Evolutionary conservation across 2,797 vertebrate genomes (phyloP).

Genomic region (Pelochelys cantorii): DNA sequence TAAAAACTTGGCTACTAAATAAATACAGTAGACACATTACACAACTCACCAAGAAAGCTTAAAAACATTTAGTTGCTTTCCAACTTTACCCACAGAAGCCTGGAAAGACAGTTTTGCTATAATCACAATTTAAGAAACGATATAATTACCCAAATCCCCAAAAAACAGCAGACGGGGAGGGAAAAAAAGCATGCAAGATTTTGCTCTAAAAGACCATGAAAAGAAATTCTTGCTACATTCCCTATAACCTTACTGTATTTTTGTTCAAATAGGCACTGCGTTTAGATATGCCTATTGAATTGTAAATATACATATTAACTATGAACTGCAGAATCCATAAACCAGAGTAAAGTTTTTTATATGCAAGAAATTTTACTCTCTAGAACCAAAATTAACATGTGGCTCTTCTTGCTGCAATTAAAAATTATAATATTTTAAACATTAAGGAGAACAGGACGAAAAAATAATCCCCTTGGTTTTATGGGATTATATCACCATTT

Average conservation of each 20-base stretch:
- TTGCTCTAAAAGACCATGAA: slow-evolving; percentile 62
- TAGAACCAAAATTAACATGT: slow-evolving; percentile 55
- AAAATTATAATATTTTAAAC: slow-evolving; percentile 63
- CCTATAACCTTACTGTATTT: slow-evolving; percentile 41
- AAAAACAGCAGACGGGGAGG: slow-evolving; percentile 37
- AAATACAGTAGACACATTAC: slow-evolving; percentile 47
- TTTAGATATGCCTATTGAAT: slow-evolving; percentile 57
- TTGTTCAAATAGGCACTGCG: slow-evolving; percentile 52
- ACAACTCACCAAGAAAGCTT: slow-evolving; percentile 56
- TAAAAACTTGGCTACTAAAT: slow-evolving; percentile 51
- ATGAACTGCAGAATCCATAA: slow-evolving; percentile 58
- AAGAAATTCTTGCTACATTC: slow-evolving; percentile 50
- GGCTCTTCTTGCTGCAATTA: slow-evolving; percentile 53
- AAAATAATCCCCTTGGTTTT: slow-evolving; percentile 60
- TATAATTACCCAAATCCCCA: slow-evolving; percentile 66
- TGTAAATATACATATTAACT: slow-evolving; percentile 68
- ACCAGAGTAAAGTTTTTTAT: slow-evolving; percentile 59
- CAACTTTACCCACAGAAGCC: slow-evolving; percentile 50
- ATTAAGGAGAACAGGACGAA: slow-evolving; percentile 43
- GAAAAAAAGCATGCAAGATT: slow-evolving; percentile 52
- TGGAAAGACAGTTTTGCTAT: slow-evolving; percentile 55
- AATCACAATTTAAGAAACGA: slow-evolving; percentile 60
- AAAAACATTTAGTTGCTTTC: slow-evolving; percentile 64
- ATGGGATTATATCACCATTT: slow-evolving; percentile 69
- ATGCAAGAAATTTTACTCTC: slow-evolving; percentile 57